Percentiles rank a stretch among this genome's conserved stretches.
phyloP scores from a whole-genome alignment of 2,113 vertebrate genomes.

The Oriolus oriolus region DNA sequence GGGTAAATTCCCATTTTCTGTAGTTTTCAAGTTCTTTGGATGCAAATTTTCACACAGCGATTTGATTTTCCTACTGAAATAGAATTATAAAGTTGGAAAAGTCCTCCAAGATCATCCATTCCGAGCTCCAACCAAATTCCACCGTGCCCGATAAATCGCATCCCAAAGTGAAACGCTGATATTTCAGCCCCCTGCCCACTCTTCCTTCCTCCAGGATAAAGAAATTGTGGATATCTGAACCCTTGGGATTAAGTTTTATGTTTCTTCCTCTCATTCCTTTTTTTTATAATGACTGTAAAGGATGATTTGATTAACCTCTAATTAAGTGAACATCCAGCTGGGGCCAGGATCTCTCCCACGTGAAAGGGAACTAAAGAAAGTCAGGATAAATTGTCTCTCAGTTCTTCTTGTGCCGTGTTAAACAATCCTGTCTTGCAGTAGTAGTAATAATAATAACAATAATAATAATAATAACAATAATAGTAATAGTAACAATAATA shows the following conservation, averaged over 20 bases:
- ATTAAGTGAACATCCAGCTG: neutral
- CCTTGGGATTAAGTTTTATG: neutral
- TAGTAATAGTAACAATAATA: no score
- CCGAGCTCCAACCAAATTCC: neutral
- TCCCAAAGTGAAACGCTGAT: neutral
- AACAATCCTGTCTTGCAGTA: no score
- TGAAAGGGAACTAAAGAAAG: neutral
- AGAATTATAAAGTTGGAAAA: neutral
- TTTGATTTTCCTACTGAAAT: neutral
- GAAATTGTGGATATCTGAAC: neutral
- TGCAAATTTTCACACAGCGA: neutral
- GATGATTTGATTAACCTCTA: neutral
- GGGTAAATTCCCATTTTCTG: neutral
- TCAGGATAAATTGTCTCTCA: neutral
- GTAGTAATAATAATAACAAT: neutral
- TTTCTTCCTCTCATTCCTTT: neutral
- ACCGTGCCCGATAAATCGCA: accelerated
- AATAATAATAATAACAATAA: neutral
- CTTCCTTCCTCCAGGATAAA: neutral
- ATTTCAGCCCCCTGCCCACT: neutral
- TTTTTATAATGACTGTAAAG: neutral
- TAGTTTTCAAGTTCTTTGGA: neutral
- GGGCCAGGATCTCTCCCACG: neutral
- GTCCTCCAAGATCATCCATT: neutral
- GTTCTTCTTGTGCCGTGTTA: neutral